Base-by-base conservation (phyloP, 2,888 invertebrate species). In the Apotomis betuletana region DNA sequence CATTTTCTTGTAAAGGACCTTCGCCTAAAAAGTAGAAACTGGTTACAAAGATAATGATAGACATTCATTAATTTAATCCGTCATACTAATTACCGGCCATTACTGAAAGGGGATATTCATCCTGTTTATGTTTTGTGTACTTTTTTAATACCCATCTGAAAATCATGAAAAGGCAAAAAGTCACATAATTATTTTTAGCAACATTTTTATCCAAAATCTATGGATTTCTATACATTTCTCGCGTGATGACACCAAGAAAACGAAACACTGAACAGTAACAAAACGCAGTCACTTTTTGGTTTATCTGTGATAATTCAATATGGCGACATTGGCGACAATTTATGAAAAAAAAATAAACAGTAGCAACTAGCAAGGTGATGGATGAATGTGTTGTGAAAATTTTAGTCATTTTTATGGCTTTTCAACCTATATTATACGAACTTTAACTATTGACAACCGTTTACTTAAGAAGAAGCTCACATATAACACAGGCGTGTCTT, bases 301-400 rank as follows among this genome's bases (percentile, higher is more conserved):
- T 38, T 54, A 58, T 72, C 72, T 72, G 68, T 72, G 68, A 68
- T 58, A 59, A 67, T 76, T 69, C 69, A 79, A 78, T 72, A 78
- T 78, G 79, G 79, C 77, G 77, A 73, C 62, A 63, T 78, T 78
- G 79, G 79, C 77, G 77, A 73, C 62, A 63, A 44, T 57, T 58
- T n/a, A 44, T 52, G n/a, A 51, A 59, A 72, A 71, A 69, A 71
- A 72, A 68, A 63, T 58, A 72, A 72, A 67, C 72, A 72, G 72
- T 68, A 54, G 63, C 15, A 27, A 72, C 67, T 68, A 54, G 63
- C 15, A 27, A 60, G 54, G 63, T 27, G 72, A 63, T 68, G 54
- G 52, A 72, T 68, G 68, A 27, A 68, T 72, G 62, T 49, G 8
- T 58, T 62, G 62, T 15, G 44, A 59, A 44, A 59, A 58, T 49